Evolutionary conservation across 23 tunicate species (phyloP).

Genomic region (Trididemnum clinides): DNA sequence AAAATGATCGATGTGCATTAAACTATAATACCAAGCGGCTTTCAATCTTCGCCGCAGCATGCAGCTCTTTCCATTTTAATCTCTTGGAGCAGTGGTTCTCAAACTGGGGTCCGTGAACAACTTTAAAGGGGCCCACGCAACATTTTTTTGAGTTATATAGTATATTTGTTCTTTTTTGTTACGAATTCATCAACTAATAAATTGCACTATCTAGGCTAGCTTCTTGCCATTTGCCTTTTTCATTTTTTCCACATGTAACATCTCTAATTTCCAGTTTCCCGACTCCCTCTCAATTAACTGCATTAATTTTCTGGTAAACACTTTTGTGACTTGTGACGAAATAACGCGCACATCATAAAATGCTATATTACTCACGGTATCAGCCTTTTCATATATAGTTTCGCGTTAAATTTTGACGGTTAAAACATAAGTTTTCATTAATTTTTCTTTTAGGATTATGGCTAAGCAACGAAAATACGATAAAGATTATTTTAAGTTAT

Average conservation of each 20-base stretch:
- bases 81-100: not conserved
- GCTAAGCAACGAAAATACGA: too few species aligned
- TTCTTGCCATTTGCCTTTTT: not conserved
- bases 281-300: not conserved
- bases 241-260: not conserved
- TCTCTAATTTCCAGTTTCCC: not conserved
- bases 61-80: too few species aligned
- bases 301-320: not conserved
- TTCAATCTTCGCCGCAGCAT: too few species aligned
- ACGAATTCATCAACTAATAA: not conserved
- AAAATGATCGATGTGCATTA: too few species aligned
- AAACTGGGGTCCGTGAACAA: not conserved
- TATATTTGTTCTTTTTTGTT: not conserved
- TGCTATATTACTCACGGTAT: not conserved
- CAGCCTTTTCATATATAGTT: too few species aligned
- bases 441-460: too few species aligned
- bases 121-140: not conserved
- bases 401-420: too few species aligned
- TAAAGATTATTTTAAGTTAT: too few species aligned
- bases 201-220: not conserved
- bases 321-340: not conserved
- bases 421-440: too few species aligned
- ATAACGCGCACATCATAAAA: not conserved
- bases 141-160: not conserved
- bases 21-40: too few species aligned